phyloP scores from a whole-genome alignment of 2,888 invertebrate genomes.

The Hermaeophaga mercurialis region DNA sequence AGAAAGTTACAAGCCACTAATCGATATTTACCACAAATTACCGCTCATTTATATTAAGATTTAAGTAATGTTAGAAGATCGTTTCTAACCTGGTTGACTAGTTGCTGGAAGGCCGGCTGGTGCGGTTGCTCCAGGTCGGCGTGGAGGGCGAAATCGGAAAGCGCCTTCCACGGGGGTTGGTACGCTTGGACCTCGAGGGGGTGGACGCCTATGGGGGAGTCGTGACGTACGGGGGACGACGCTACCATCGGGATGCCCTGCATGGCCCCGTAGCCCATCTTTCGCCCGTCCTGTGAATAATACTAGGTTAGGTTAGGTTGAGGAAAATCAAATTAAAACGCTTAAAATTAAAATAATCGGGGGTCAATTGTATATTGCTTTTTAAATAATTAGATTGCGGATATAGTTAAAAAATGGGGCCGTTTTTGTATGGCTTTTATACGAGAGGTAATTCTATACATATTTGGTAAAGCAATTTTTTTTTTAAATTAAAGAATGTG shows the following conservation, averaged over 20 bases:
- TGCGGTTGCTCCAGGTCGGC: constrained; percentile 89
- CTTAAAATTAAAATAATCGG: not conserved
- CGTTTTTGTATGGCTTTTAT: too few species aligned
- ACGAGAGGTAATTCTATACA: too few species aligned
- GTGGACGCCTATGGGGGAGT: constrained; percentile 84
- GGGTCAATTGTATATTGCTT: too few species aligned
- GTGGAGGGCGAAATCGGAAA: constrained; percentile 94
- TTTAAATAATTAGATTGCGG: too few species aligned
- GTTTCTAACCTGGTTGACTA: constrained; percentile 85
- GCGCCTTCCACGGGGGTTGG: constrained; percentile 97
- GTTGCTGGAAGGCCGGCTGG: constrained; percentile 94
- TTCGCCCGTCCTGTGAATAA: constrained; percentile 85
- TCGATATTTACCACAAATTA: too few species aligned
- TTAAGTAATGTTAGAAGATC: too few species aligned
- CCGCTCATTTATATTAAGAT: too few species aligned
- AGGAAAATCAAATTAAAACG: not conserved
- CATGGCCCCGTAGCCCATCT: constrained; percentile 91
- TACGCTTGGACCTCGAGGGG: constrained; percentile 90
- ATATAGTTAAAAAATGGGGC: too few species aligned
- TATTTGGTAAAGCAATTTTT: too few species aligned
- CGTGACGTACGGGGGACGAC: constrained; percentile 89
- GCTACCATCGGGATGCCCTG: constrained; percentile 98
- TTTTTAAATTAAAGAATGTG: too few species aligned
- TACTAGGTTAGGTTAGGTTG: constrained; percentile 58
- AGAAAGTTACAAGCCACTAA: too few species aligned